These are phyloP conservation scores for Poeciliopsis gracilis DNA, from an alignment of 2,797 vertebrate genomes.

Conservation along the genomic window DNA sequence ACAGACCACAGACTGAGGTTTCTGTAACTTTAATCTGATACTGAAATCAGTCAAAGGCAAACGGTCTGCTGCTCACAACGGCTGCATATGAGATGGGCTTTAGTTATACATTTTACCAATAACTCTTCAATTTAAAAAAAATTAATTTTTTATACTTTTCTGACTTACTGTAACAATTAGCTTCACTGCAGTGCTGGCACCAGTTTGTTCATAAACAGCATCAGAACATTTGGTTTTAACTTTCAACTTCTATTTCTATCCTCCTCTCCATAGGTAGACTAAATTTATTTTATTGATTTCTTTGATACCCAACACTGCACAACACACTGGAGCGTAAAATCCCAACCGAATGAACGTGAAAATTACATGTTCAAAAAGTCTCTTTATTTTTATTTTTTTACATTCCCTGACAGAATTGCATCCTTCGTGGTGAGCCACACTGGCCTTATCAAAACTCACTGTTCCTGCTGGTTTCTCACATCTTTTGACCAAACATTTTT, in stretches of 20 bases:
- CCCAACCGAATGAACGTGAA: background rate
- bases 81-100: background rate
- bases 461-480: background rate
- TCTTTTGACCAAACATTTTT: background rate
- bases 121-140: background rate
- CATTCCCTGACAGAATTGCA: background rate
- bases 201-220: background rate
- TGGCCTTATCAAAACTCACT: background rate
- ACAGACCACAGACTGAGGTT: constrained; percentile 26
- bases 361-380: background rate
- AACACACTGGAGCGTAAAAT: background rate
- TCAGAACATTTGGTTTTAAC: background rate
- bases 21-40: background rate
- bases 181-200: background rate
- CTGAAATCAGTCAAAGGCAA: background rate
- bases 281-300: background rate
- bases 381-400: background rate
- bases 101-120: background rate
- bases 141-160: too few species aligned
- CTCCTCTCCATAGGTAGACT: background rate
- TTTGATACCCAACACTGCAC: background rate
- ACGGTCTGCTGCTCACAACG: background rate
- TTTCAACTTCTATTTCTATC: background rate
- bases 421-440: background rate
- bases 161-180: background rate